Conservation (phyloP, 2,888 invertebrate genomes). For the Ectobius pallidus region DNA sequence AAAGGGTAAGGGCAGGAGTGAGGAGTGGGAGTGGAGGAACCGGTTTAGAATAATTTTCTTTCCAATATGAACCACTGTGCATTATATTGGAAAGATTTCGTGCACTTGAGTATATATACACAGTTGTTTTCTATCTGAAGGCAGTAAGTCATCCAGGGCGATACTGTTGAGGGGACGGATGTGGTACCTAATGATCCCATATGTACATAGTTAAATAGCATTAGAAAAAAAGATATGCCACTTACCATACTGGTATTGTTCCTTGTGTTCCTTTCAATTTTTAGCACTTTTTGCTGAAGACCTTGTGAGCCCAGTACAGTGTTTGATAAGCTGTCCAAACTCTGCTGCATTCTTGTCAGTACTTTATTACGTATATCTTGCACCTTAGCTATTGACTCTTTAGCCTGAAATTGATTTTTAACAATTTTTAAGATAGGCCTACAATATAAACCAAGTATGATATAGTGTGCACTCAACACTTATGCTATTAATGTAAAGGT, state of each 20-base stretch:
- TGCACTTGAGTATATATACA: too few species aligned
- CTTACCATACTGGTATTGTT: too few species aligned
- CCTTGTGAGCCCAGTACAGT: constrained; percentile 51
- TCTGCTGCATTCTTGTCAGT: constrained; percentile 48
- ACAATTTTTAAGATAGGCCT: not conserved
- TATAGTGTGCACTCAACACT: not conserved
- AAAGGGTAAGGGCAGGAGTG: too few species aligned
- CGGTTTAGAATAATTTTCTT: not conserved
- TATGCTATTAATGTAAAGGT: not conserved
- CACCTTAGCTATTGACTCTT: constrained; percentile 54
- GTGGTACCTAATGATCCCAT: not conserved
- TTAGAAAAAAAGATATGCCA: too few species aligned
- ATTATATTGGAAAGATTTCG: too few species aligned
- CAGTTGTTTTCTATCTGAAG: not conserved
- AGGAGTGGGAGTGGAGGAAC: not conserved
- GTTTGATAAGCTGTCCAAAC: constrained; percentile 47
- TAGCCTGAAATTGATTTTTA: constrained; percentile 51
- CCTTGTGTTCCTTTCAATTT: constrained; percentile 44
- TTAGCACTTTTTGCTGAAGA: constrained; percentile 48
- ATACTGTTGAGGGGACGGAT: not conserved
- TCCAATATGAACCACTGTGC: too few species aligned
- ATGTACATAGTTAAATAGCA: too few species aligned
- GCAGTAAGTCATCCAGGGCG: not conserved
- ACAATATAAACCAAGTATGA: not conserved
- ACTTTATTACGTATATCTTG: constrained; percentile 51